Conservation (phyloP, 2,113 vertebrate species). For the Onychostruthus taczanowskii region DNA sequence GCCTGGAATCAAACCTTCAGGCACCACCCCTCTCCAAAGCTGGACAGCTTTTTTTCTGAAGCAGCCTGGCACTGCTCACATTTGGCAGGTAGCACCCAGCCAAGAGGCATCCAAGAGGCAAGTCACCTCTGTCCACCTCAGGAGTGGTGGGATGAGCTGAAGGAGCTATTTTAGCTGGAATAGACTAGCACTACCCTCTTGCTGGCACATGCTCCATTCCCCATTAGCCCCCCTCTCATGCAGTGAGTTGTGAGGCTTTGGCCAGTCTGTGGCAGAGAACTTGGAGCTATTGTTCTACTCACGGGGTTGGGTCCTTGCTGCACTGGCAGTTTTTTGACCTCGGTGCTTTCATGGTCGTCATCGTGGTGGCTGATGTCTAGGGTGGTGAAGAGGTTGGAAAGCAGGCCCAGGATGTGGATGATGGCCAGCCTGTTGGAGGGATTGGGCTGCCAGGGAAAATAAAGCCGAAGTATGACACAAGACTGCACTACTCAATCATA, state of each 20-base stretch:
- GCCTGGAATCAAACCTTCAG: neutral
- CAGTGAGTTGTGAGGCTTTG: neutral
- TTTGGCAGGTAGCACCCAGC: neutral
- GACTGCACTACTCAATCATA: neutral
- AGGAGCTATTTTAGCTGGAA: neutral
- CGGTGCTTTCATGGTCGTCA: constrained; percentile 87
- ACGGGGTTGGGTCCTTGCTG: constrained; percentile 96
- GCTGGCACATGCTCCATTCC: neutral
- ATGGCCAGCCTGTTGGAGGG: constrained; percentile 98
- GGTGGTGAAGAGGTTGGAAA: constrained; percentile 97
- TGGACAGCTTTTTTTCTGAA: neutral
- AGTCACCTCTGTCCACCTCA: neutral
- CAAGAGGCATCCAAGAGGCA: neutral
- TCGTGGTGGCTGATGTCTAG: constrained; percentile 97
- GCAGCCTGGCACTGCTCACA: neutral
- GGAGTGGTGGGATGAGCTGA: neutral
- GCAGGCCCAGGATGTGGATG: constrained; percentile 96
- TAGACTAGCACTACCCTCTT: neutral
- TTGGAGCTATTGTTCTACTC: constrained; percentile 27
- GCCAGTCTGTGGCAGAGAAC: neutral
- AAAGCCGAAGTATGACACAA: neutral
- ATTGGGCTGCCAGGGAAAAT: constrained; percentile 84
- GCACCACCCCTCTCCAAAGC: neutral
- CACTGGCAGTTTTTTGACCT: constrained; percentile 86
- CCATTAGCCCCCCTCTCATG: neutral